Percentiles rank a stretch among this genome's conserved stretches.
Conservation (phyloP, 2,888 invertebrate species). For the Cinara cedri region DNA sequence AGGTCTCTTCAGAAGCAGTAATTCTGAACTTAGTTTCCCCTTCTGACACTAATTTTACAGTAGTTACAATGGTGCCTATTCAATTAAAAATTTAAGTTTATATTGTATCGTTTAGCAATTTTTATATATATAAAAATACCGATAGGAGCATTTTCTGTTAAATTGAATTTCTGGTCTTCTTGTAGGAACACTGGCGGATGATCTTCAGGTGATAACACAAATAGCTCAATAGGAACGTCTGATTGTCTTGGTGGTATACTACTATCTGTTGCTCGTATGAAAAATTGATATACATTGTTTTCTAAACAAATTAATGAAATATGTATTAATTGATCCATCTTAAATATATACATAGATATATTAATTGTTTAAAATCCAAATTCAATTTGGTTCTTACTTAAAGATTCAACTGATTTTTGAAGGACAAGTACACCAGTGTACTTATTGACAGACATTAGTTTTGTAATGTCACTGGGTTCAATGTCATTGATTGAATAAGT, state of each 20-base stretch:
- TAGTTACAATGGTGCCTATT: slow-evolving; percentile 72
- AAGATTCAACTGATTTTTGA: slow-evolving; percentile 69
- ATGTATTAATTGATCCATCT: neutral
- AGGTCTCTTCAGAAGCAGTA: slow-evolving; percentile 65
- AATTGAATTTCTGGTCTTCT: slow-evolving; percentile 77
- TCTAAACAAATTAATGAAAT: slow-evolving; percentile 64
- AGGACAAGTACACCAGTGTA: slow-evolving; percentile 77
- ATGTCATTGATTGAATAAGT: slow-evolving; percentile 80
- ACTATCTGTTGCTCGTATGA: slow-evolving; percentile 84
- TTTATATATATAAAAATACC: slow-evolving; percentile 62
- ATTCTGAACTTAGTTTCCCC: slow-evolving; percentile 69
- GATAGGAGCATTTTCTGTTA: slow-evolving; percentile 77
- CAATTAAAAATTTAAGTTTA: slow-evolving; percentile 46
- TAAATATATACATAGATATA: neutral
- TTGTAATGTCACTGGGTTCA: slow-evolving; percentile 69
- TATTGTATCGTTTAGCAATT: neutral
- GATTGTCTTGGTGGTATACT: slow-evolving; percentile 77
- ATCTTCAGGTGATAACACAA: slow-evolving; percentile 75
- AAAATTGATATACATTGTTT: slow-evolving; percentile 83
- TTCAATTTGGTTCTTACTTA: slow-evolving; percentile 62
- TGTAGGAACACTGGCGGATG: slow-evolving; percentile 77
- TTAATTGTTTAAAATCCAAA: neutral
- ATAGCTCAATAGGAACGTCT: slow-evolving; percentile 82
- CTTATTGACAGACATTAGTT: slow-evolving; percentile 77
- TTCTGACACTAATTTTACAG: slow-evolving; percentile 72